Conservation (phyloP, 2,888 invertebrate species). For the Papilio protenor region DNA sequence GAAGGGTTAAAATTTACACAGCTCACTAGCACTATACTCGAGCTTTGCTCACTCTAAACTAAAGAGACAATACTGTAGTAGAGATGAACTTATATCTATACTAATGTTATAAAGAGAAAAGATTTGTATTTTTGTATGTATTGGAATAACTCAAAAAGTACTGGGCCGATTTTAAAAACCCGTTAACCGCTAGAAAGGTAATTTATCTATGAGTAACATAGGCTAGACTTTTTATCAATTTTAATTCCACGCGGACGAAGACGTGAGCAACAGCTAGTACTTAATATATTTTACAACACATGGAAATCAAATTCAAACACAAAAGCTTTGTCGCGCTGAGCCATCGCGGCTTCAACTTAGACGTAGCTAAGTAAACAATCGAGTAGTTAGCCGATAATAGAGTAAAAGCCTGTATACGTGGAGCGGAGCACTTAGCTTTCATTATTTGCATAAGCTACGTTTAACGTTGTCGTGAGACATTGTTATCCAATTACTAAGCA, state of each 20-base stretch:
- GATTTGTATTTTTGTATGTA: no score
- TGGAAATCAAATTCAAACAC: neutral
- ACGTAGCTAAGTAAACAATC: slow-evolving; percentile 22
- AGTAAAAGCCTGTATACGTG: slow-evolving; percentile 28
- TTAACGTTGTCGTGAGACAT: slow-evolving; percentile 34
- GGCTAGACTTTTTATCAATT: no score
- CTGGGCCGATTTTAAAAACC: no score
- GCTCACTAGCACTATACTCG: neutral
- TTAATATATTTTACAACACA: neutral
- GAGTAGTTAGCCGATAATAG: slow-evolving; percentile 20
- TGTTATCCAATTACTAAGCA: slow-evolving; percentile 33
- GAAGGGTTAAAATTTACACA: neutral
- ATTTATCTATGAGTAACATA: no score
- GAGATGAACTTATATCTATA: no score
- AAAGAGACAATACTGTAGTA: no score
- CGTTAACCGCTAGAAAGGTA: no score
- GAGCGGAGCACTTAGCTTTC: slow-evolving; percentile 23
- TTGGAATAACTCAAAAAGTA: no score
- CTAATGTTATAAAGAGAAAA: no score
- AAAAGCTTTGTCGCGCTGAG: neutral
- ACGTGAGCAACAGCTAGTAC: no score
- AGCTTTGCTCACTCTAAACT: no score
- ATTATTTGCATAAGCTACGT: slow-evolving; percentile 37
- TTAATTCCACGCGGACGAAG: no score
- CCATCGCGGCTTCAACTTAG: neutral